These are phyloP conservation scores for Pseudotriccus pelzelni DNA, from an alignment of 2,797 vertebrate species.

Conservation along the genomic window DNA sequence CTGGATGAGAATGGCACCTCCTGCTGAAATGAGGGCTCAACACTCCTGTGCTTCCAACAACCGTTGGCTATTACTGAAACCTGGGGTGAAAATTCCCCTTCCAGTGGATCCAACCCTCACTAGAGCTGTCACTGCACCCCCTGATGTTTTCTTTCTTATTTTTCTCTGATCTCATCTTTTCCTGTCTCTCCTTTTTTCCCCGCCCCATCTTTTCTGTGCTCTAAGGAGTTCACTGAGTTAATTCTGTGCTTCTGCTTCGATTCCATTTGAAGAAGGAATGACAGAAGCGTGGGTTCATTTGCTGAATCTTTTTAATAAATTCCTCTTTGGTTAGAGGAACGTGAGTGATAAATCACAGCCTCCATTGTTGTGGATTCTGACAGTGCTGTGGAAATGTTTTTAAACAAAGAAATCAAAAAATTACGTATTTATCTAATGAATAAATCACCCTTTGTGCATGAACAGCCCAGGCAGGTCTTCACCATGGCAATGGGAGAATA, in stretches of 20 bases:
- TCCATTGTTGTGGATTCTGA: not conserved
- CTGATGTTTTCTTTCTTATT: not conserved
- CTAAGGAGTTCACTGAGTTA: not conserved
- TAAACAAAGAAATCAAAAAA: constrained; percentile 24
- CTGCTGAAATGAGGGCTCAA: not conserved
- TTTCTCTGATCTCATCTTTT: not conserved
- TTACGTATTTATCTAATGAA: constrained; percentile 5
- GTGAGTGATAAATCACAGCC: constrained; percentile 29
- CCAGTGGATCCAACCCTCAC: not conserved
- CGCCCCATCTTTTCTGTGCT: not conserved
- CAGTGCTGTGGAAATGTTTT: not conserved
- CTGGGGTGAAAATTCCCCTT: not conserved
- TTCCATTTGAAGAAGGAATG: not conserved
- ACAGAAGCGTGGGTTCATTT: not conserved
- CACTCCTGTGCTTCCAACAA: not conserved
- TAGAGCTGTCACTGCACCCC: not conserved
- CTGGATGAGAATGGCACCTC: not conserved
- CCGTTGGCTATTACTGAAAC: not conserved
- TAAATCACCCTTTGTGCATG: constrained; percentile 16
- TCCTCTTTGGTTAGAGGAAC: not conserved
- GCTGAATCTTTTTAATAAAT: not conserved
- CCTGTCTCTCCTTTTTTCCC: not conserved
- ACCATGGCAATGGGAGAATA: not conserved
- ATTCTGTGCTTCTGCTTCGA: not conserved
- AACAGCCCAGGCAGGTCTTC: not conserved